Evolutionary conservation across 1,140 invertebrate genomes (phyloP).

Genomic region (Andrena cerasifolii): DNA sequence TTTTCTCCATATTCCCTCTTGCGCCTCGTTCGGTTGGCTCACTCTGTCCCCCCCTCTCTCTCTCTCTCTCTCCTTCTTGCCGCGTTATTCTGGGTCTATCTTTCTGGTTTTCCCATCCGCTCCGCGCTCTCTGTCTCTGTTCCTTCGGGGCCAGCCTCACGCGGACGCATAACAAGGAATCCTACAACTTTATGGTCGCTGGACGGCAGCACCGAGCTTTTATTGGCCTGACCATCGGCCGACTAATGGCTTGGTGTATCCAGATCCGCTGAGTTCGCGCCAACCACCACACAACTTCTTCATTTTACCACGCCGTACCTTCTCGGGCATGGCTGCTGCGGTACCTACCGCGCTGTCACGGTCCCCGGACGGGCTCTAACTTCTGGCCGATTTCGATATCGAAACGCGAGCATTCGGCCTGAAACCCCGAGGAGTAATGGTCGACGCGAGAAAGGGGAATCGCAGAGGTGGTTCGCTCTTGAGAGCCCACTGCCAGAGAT

Average conservation of each 20-base stretch:
- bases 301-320: slow-evolving; percentile 65
- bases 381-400: slow-evolving; percentile 13
- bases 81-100: not conserved
- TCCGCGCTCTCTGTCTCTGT: slow-evolving; percentile 17
- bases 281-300: slow-evolving; percentile 62
- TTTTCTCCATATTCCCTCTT: slow-evolving; percentile 20
- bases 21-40: not conserved
- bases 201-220: slow-evolving; percentile 65
- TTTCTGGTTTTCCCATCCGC: slow-evolving; percentile 26
- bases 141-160: slow-evolving; percentile 38
- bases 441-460: not conserved
- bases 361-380: slow-evolving; percentile 1
- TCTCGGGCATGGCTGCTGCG: slow-evolving; percentile 16
- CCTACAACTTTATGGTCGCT: slow-evolving; percentile 71
- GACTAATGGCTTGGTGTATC: slow-evolving; percentile 63
- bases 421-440: not conserved
- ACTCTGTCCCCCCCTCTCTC: not conserved
- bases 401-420: not conserved
- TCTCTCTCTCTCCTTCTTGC: not conserved
- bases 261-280: slow-evolving; percentile 64
- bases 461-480: slow-evolving; percentile 14
- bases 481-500: not conserved
- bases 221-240: slow-evolving; percentile 66
- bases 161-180: slow-evolving; percentile 71
- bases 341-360: slow-evolving; percentile 54